phyloP scores from a whole-genome alignment of 1,140 invertebrate genomes.

The Eupeodes corollae region DNA sequence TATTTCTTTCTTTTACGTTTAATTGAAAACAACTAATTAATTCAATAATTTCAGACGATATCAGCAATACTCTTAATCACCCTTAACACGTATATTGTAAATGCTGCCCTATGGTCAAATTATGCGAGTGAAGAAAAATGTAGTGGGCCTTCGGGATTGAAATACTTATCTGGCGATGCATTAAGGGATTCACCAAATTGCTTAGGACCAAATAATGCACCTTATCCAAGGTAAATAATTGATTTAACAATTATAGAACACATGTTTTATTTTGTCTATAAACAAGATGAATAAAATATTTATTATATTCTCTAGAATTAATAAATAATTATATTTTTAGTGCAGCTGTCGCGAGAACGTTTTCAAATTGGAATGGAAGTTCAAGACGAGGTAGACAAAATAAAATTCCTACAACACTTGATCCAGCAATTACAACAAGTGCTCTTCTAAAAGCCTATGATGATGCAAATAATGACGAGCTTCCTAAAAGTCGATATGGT shows the following conservation, averaged over 20 bases:
- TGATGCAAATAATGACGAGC: conserved; percentile 38
- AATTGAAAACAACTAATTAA: not conserved
- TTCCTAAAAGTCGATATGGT: conserved; percentile 33
- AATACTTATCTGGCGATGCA: conserved; percentile 77
- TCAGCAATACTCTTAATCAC: conserved; percentile 24
- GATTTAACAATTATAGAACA: too few relatives aligned
- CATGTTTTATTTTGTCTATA: not conserved
- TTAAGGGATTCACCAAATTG: conserved; percentile 61
- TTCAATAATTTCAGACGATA: conserved; percentile 18
- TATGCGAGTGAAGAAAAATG: conserved; percentile 40
- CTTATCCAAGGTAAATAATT: conserved; percentile 62
- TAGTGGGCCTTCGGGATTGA: conserved; percentile 48
- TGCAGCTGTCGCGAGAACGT: conserved; percentile 50
- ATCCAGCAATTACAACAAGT: conserved; percentile 57
- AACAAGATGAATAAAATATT: conserved; percentile 14
- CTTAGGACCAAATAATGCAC: conserved; percentile 63
- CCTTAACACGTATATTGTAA: conserved; percentile 21
- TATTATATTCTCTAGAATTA: conserved; percentile 18
- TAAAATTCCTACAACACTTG: conserved; percentile 46
- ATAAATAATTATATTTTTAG: conserved; percentile 36
- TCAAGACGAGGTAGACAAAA: conserved; percentile 35
- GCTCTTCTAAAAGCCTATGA: conserved; percentile 54
- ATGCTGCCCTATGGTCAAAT: conserved; percentile 28
- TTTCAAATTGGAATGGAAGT: conserved; percentile 39
- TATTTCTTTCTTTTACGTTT: conserved; percentile 6